Base-by-base conservation (phyloP, 2,113 vertebrate species). In the Terrapene triunguis region DNA sequence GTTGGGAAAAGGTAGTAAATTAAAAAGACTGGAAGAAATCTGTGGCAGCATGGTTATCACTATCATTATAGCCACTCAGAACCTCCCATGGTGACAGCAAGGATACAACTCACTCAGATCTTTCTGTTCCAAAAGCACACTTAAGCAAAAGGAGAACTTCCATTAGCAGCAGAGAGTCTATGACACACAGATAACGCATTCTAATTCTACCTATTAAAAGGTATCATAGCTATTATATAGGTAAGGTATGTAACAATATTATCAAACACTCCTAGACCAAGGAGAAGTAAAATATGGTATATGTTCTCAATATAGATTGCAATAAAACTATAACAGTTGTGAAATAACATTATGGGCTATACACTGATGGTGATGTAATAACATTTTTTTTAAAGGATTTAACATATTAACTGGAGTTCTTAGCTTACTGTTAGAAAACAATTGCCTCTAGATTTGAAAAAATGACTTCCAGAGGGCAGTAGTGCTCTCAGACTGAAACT, bases 391-490 rank as follows among this genome's bases (percentile, higher is more conserved):
- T 87, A 93, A 89, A 93, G 27, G 4, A 25, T 90, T 93, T 90
- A 96, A 93, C 95, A 95, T 95, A 96, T 94, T 84, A 97, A 93
- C 81, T 55, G 85, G 91, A 95, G 91, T 80, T 93, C 88, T 94
- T 78, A 78, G 74, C 12, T 47, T 94, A 80, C 35, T 95, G 83
- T 93, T 87, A 93, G 89, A 92, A 86, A 97, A 96, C 85, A 96
- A 96, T 85, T 93, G 94, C 94, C 94, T 96, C 50, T 92, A 90
- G 80, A 65, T 97, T 95, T 92, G 90, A 96, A 95, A 95, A 97
- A 97, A 54, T 84, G 92, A 97, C 96, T 93, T 96, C 92, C 95
- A 97, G 92, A 90, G 95, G 96, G 89, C 95, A 97, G 95, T 95
- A 93, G 95, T 95, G 87, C 89, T 95, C 93, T 97, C 97, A 96